phyloP scores from a whole-genome alignment of 2,888 invertebrate species.

The Zele albiditarsus region DNA sequence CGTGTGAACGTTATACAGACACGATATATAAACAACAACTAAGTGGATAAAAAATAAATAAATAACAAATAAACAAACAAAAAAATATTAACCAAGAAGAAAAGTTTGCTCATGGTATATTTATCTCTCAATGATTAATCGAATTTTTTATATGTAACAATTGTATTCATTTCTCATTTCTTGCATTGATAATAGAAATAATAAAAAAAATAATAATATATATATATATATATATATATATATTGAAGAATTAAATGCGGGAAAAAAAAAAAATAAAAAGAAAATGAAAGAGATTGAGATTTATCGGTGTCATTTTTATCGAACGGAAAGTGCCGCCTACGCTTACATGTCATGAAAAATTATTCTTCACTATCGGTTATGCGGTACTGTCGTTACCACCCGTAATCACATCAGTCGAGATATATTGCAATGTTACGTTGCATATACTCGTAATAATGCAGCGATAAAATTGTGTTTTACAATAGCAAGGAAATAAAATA shows the following conservation, averaged over 20 bases:
- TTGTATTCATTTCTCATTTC: too few species aligned
- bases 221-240: too few species aligned
- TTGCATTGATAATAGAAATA: too few species aligned
- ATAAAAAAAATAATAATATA: too few species aligned
- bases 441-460: conserved; percentile 1
- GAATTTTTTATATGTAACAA: too few species aligned
- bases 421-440: conserved; percentile 7
- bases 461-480: conserved; percentile 1
- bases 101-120: not conserved
- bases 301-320: not conserved
- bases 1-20: not conserved
- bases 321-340: not conserved
- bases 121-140: not conserved
- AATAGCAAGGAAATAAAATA: conserved; percentile 6
- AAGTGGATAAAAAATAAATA: not conserved
- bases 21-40: not conserved
- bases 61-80: not conserved
- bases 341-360: conserved; percentile 1
- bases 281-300: not conserved
- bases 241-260: too few species aligned
- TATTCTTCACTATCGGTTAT: not conserved
- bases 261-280: not conserved
- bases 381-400: not conserved
- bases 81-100: not conserved
- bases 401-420: not conserved